Percentiles rank a stretch among this genome's conserved stretches.
Conservation (phyloP, 2,797 vertebrate genomes). For the Gymnothorax reevesii region DNA sequence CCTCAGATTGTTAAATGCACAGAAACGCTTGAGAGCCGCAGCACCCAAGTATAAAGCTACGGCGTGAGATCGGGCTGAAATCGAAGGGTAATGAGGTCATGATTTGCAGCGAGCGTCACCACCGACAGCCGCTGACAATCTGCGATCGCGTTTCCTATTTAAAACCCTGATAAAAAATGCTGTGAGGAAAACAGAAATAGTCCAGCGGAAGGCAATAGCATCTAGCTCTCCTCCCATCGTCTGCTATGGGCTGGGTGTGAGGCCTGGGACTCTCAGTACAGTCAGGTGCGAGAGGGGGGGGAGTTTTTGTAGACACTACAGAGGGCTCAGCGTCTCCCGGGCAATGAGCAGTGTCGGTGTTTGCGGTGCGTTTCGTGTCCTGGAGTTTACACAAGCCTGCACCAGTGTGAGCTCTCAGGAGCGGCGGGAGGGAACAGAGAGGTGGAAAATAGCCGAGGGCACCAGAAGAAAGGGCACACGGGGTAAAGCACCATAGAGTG, state of each 20-base stretch:
- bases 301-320: neutral
- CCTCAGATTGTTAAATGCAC: neutral
- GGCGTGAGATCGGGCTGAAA: neutral
- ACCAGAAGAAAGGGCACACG: neutral
- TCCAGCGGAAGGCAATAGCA: constrained; percentile 15
- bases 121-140: neutral
- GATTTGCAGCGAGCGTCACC: neutral
- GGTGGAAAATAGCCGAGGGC: neutral
- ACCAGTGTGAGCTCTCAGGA: neutral
- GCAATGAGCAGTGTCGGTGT: neutral
- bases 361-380: neutral
- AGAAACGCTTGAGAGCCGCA: neutral
- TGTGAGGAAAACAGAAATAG: neutral
- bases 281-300: neutral
- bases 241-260: neutral
- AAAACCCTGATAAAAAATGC: constrained; percentile 8
- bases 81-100: constrained; percentile 22
- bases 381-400: neutral
- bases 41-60: neutral
- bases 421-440: no score
- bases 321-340: neutral
- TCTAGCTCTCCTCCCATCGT: constrained; percentile 18
- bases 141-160: constrained; percentile 10
- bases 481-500: neutral
- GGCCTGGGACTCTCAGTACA: neutral